phyloP scores from a whole-genome alignment of 2,113 vertebrate species.

The Corythaeola cristata region DNA sequence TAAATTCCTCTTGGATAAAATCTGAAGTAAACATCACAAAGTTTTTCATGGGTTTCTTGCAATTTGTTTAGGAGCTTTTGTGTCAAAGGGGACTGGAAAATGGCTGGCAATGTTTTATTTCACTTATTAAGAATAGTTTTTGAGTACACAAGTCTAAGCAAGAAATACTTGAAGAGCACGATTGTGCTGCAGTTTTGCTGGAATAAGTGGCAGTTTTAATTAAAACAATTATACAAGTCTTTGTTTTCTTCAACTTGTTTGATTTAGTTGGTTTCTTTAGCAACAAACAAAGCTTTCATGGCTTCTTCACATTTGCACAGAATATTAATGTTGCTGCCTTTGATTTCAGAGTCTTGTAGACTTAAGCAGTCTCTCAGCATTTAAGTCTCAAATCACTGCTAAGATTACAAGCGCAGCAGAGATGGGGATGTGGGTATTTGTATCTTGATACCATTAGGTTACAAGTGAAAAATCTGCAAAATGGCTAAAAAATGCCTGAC shows the following conservation, averaged over 20 bases:
- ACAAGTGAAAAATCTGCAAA: not conserved
- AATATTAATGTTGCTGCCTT: conserved; percentile 12
- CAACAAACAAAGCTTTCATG: conserved; percentile 46
- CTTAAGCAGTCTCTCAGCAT: not conserved
- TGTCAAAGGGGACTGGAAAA: conserved; percentile 10
- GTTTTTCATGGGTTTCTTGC: conserved; percentile 36
- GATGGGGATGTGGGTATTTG: not conserved
- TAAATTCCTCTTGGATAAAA: conserved; percentile 52
- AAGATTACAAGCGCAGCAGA: not conserved
- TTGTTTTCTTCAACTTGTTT: conserved; percentile 60
- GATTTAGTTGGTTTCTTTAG: conserved; percentile 17
- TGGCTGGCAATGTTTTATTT: conserved; percentile 20
- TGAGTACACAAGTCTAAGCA: not conserved
- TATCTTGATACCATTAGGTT: not conserved
- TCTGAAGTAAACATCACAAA: conserved; percentile 54
- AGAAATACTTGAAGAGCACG: not conserved
- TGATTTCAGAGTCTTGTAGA: not conserved
- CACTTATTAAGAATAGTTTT: not conserved
- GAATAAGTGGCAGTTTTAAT: conserved; percentile 59
- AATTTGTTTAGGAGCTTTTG: conserved; percentile 45
- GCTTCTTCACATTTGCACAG: conserved; percentile 26
- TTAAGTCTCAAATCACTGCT: not conserved
- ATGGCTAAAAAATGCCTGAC: not conserved
- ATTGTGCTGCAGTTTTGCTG: not conserved
- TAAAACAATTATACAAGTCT: conserved; percentile 62